Conservation (phyloP, 2,113 vertebrate genomes). For the Chionodraco myersi region DNA sequence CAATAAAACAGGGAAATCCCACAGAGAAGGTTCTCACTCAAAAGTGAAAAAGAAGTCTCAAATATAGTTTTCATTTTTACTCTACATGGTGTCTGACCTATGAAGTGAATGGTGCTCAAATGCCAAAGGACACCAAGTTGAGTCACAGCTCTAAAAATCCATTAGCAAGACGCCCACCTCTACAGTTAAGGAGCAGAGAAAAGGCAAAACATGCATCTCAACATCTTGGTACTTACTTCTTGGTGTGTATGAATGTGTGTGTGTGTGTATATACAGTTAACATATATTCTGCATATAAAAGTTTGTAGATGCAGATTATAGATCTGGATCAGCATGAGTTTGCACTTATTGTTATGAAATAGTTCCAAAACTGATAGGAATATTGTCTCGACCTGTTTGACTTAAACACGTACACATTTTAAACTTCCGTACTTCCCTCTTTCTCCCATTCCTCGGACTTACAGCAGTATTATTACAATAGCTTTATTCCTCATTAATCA, state of each 20-base stretch:
- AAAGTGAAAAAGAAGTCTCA: background rate
- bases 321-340: slow-evolving; percentile 16
- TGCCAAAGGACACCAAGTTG: slow-evolving; percentile 23
- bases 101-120: slow-evolving; percentile 10
- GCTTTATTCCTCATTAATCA: slow-evolving; percentile 74
- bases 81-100: background rate
- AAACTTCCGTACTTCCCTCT: slow-evolving; percentile 6
- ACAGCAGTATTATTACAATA: slow-evolving; percentile 70
- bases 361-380: slow-evolving; percentile 12
- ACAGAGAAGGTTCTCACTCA: background rate
- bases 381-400: slow-evolving; percentile 38
- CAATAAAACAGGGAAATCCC: slow-evolving; percentile 8
- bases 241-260: background rate
- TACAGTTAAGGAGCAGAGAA: slow-evolving; percentile 1
- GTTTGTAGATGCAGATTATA: slow-evolving; percentile 20
- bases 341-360: slow-evolving; percentile 19
- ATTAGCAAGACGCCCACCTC: slow-evolving; percentile 35
- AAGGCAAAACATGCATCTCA: slow-evolving; percentile 22
- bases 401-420: slow-evolving; percentile 31
- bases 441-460: slow-evolving; percentile 56
- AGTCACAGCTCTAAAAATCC: slow-evolving; percentile 32
- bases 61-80: background rate
- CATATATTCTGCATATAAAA: background rate
- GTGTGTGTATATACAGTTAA: too few relatives aligned
- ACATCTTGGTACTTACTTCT: background rate